These are phyloP conservation scores for Garra rufa DNA, from an alignment of 2,113 vertebrate genomes.

Conservation along the genomic window DNA sequence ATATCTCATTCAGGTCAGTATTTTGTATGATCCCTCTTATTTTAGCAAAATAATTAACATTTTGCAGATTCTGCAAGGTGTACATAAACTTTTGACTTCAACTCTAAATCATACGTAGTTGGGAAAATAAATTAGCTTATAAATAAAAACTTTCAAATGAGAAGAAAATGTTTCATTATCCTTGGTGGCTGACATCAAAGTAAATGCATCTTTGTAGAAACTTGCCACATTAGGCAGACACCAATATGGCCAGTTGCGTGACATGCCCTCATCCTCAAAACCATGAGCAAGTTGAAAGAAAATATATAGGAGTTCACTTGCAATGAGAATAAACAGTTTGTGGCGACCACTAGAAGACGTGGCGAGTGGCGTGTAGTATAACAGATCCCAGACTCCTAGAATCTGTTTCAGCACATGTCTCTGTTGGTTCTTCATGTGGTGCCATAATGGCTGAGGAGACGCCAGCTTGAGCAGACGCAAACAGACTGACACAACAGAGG, in stretches of 20 bases:
- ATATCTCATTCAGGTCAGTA: too few relatives aligned
- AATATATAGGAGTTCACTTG: not conserved
- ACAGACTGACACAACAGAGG: constrained; percentile 38
- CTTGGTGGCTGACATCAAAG: not conserved
- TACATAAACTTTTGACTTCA: too few relatives aligned
- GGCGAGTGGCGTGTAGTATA: not conserved
- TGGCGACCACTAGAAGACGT: not conserved
- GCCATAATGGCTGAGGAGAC: constrained; percentile 29
- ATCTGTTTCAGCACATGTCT: constrained; percentile 40
- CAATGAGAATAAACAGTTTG: not conserved
- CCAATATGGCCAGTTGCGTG: not conserved
- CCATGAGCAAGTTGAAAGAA: not conserved
- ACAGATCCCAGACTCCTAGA: constrained; percentile 31
- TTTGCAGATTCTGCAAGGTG: too few relatives aligned
- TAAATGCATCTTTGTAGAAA: not conserved
- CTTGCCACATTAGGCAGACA: not conserved
- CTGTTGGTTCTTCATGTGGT: constrained; percentile 6
- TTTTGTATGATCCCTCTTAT: too few relatives aligned
- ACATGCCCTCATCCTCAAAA: not conserved
- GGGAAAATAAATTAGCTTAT: not conserved
- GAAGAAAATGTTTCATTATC: not conserved
- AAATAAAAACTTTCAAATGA: not conserved
- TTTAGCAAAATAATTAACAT: too few relatives aligned
- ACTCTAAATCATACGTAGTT: not conserved
- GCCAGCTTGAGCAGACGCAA: constrained; percentile 29